Conservation (phyloP, 2,888 invertebrate genomes). For the Phengaris alcon region DNA sequence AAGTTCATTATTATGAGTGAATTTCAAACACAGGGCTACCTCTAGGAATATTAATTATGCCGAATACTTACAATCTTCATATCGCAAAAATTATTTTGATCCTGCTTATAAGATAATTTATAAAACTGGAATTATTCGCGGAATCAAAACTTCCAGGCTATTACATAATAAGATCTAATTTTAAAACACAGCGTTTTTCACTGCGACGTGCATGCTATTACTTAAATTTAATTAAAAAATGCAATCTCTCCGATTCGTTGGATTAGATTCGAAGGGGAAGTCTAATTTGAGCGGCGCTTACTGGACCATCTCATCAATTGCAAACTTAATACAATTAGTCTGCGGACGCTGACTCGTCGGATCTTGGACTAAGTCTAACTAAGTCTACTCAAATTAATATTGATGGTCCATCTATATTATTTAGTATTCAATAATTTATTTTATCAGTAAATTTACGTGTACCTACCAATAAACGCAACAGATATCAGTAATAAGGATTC, state of each 20-base stretch:
- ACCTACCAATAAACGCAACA: no score
- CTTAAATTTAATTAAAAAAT: conserved; percentile 28
- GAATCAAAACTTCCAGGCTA: not conserved
- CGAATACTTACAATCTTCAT: no score
- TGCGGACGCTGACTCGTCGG: conserved; percentile 38
- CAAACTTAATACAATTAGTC: conserved; percentile 46
- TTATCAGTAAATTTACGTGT: not conserved
- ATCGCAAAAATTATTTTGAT: no score
- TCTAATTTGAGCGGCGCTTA: conserved; percentile 38
- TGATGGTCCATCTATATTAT: conserved; percentile 3
- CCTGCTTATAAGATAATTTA: no score
- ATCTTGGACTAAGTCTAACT: conserved; percentile 31
- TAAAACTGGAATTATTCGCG: not conserved
- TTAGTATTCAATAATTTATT: not conserved
- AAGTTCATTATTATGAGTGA: no score
- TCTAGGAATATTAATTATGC: no score
- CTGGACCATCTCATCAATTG: conserved; percentile 43
- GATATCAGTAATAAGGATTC: no score
- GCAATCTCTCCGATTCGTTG: conserved; percentile 28
- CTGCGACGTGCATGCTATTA: not conserved
- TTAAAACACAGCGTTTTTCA: not conserved
- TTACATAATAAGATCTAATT: conserved; percentile 3
- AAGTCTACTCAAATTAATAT: conserved; percentile 21
- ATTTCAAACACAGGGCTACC: no score
- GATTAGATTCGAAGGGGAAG: conserved; percentile 32